Evolutionary conservation across 2,113 vertebrate genomes (phyloP), one percentile per base, ranked within the genome.

Genomic region (Paedocypris sp.): DNA sequence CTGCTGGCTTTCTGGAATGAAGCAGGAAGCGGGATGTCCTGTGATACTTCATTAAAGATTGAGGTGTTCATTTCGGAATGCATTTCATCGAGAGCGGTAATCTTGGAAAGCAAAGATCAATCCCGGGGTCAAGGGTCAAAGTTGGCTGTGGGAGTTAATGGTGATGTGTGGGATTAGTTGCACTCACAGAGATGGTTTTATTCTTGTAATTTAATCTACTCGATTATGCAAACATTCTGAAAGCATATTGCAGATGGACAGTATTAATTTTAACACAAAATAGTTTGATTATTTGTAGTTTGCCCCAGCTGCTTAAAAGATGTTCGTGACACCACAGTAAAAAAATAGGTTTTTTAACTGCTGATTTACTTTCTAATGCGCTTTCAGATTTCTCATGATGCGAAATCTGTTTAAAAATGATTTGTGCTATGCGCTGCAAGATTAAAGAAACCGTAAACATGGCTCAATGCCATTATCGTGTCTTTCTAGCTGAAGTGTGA

Each of bases 1-100:
- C 38, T 54, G 33, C 35, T 33, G 39, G 38, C 54, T 67, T 57
- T 32, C 39, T 45, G 41, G 49, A n/a, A 49, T 59, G 39, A 52
- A 48, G 45, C 46, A 22, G 29, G 36, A 29, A 29, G 43, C 26
- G 35, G 28, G 45, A 49, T 12, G 62, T 56, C 61, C 12, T 19
- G 36, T 50, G 45, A 56, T 29, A 25, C 43, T 31, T n/a, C n/a
- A n/a, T n/a, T n/a, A n/a, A n/a, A n/a, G n/a, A n/a, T n/a, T n/a
- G n/a, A n/a, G n/a, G n/a, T n/a, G n/a, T n/a, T n/a, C n/a, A n/a
- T n/a, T n/a, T n/a, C n/a, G n/a, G n/a, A n/a, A n/a, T n/a, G n/a
- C 36, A 28, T 26, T 28, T 56, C 13, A 28, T 12, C 39, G 15
- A 56, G 9, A 18, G 6, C 9, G n/a, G 19, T 57, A 31, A 57